A percentile compares a stretch with the other conserved stretches of the same genome.
Conservation (phyloP, 2,888 invertebrate species). For the Rotaria sp. region DNA sequence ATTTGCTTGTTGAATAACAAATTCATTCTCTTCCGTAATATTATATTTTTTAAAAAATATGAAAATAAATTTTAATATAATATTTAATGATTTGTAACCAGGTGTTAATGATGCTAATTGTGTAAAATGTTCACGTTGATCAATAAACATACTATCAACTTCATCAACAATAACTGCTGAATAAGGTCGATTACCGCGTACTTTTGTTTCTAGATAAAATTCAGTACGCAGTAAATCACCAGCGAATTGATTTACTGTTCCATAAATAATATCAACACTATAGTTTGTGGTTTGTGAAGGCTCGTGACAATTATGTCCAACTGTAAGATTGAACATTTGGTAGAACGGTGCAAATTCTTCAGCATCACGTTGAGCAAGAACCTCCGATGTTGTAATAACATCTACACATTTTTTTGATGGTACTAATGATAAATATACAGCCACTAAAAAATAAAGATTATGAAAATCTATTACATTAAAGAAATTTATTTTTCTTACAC, state of each 20-base stretch:
- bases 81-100: slow-evolving; percentile 38
- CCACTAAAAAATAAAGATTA: background rate
- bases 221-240: slow-evolving; percentile 37
- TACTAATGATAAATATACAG: background rate
- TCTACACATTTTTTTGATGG: slow-evolving; percentile 39
- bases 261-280: slow-evolving; percentile 36
- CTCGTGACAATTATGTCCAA: slow-evolving; percentile 2
- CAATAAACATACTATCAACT: slow-evolving; percentile 41
- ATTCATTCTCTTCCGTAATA: background rate
- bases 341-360: slow-evolving; percentile 10
- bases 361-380: slow-evolving; percentile 38
- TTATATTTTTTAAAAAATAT: background rate
- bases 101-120: slow-evolving; percentile 29
- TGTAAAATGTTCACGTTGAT: slow-evolving; percentile 34
- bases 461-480: too few relatives aligned
- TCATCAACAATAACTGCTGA: slow-evolving; percentile 39
- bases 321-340: slow-evolving; percentile 1
- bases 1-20: background rate
- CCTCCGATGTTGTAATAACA: slow-evolving; percentile 39
- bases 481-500: slow-evolving; percentile 42
- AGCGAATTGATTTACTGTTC: slow-evolving; percentile 33
- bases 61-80: slow-evolving; percentile 39
- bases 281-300: slow-evolving; percentile 7
- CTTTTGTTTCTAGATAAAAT: slow-evolving; percentile 15
- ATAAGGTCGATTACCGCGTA: slow-evolving; percentile 27